These are phyloP conservation scores for Arctia plantaginis DNA, from an alignment of 2,888 invertebrate genomes.

Conservation along the genomic window DNA sequence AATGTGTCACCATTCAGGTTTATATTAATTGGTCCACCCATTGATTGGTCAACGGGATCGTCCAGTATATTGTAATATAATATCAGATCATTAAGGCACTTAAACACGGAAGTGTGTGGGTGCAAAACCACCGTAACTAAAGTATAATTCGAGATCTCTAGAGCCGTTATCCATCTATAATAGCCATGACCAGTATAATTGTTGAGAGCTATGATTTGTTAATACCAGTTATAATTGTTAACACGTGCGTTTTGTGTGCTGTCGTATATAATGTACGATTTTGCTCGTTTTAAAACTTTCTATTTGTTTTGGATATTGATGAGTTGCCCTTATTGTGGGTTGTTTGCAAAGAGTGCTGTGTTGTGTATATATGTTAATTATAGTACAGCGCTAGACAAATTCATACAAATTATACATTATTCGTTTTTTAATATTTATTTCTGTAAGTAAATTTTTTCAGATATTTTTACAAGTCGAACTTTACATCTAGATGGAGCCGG, in stretches of 20 bases:
- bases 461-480: no score
- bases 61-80: constrained; percentile 79
- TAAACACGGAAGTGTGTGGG: constrained; percentile 85
- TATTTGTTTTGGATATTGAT: constrained; percentile 54
- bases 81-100: constrained; percentile 82
- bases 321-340: constrained; percentile 21
- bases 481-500: no score
- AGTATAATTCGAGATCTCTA: constrained; percentile 83
- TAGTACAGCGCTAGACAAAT: background rate
- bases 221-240: constrained; percentile 79
- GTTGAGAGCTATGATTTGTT: constrained; percentile 79
- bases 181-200: constrained; percentile 81
- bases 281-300: constrained; percentile 71
- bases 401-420: background rate
- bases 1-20: constrained; percentile 67
- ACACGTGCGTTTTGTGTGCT: constrained; percentile 76
- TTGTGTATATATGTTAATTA: background rate
- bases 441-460: no score
- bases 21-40: constrained; percentile 69
- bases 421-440: no score
- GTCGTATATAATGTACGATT: constrained; percentile 60
- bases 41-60: constrained; percentile 72
- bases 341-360: constrained; percentile 16
- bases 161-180: constrained; percentile 75
- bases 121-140: constrained; percentile 85